These are phyloP conservation scores for Lamellibrachia columna DNA, from an alignment of 2,888 invertebrate genomes.

Conservation along the genomic window DNA sequence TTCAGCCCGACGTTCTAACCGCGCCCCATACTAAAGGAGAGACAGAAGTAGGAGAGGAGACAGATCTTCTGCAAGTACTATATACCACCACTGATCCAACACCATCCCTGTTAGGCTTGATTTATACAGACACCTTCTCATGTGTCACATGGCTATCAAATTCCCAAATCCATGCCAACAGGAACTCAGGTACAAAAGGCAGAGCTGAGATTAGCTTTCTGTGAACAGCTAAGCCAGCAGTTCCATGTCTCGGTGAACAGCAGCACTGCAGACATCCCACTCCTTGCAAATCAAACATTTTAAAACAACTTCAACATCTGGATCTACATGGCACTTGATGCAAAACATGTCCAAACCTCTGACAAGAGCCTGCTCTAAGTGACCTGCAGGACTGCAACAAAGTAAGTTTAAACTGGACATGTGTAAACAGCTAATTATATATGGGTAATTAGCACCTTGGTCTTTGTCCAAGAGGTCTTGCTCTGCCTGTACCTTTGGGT, in stretches of 20 bases:
- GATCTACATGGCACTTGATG: not conserved
- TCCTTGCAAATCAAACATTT: not conserved
- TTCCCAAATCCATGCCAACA: not conserved
- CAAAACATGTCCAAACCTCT: not conserved
- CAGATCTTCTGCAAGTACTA: too few species aligned
- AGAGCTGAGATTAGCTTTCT: not conserved
- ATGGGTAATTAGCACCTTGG: not conserved
- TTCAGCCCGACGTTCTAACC: too few species aligned
- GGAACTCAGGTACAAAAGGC: too few species aligned
- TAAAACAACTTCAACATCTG: not conserved
- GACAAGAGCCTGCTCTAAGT: not conserved
- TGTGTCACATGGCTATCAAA: not conserved
- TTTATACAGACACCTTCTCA: not conserved
- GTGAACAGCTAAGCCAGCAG: too few species aligned
- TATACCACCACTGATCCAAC: too few species aligned
- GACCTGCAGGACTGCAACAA: not conserved
- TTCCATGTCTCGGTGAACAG: not conserved
- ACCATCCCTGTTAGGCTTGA: not conserved
- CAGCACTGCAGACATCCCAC: not conserved
- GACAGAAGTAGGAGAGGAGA: too few species aligned
- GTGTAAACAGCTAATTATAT: slow-evolving; percentile 7
- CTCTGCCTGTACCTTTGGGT: not conserved
- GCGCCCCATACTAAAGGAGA: too few species aligned
- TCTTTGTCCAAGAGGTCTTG: not conserved
- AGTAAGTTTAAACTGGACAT: not conserved